Conservation (phyloP, 2,797 vertebrate genomes). For the Acridotheres tristis region DNA sequence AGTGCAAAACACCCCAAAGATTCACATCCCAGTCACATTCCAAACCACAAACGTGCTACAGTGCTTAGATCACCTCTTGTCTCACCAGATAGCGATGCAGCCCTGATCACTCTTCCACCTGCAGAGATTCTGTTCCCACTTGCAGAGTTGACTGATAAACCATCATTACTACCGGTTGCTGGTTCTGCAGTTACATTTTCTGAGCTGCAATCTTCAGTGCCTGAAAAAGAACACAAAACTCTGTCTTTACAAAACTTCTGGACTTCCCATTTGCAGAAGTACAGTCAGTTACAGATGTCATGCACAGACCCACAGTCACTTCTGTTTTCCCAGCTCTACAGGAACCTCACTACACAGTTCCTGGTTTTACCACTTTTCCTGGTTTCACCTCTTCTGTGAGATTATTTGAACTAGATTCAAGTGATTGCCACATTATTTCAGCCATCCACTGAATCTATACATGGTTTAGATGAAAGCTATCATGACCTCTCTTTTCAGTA, state of each 20-base stretch:
- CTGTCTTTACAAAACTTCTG: not conserved
- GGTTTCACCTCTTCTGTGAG: not conserved
- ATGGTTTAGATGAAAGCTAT: not conserved
- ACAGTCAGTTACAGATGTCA: not conserved
- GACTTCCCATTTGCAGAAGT: not conserved
- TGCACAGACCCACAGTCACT: not conserved
- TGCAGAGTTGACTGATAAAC: not conserved
- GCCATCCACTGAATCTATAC: not conserved
- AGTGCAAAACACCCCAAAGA: not conserved
- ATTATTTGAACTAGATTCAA: not conserved
- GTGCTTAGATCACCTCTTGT: not conserved
- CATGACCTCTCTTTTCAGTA: not conserved
- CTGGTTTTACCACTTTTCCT: not conserved
- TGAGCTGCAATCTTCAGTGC: not conserved
- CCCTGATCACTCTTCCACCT: not conserved
- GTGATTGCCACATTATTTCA: not conserved
- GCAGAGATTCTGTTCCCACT: not conserved
- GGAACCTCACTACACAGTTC: not conserved
- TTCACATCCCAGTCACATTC: not conserved
- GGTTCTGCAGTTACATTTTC: not conserved
- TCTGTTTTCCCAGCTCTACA: not conserved
- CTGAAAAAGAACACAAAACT: constrained; percentile 37
- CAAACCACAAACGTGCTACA: not conserved
- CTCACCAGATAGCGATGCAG: accelerated
- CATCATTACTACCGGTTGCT: not conserved